Evolutionary conservation across 2,113 vertebrate genomes (phyloP).

Genomic region (Paralichthys olivaceus): DNA sequence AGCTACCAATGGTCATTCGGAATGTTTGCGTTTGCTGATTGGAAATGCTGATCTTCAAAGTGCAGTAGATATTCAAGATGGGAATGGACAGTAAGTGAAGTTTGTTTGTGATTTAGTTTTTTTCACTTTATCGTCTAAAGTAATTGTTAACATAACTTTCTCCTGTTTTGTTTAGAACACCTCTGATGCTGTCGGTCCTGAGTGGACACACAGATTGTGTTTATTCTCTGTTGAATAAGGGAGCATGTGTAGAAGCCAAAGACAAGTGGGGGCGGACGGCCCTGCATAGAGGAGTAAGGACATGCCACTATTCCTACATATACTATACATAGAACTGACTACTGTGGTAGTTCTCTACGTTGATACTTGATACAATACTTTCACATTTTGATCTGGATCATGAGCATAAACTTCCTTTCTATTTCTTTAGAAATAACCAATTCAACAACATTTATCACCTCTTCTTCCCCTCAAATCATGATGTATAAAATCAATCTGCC

Average conservation of each 20-base stretch:
- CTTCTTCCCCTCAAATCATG: too few species aligned
- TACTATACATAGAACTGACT: neutral
- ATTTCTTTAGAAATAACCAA: too few species aligned
- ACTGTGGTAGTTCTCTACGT: neutral
- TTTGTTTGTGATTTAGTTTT: neutral
- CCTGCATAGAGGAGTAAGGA: constrained; percentile 93
- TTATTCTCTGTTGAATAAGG: constrained; percentile 95
- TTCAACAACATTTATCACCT: too few species aligned
- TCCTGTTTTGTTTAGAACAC: constrained; percentile 84
- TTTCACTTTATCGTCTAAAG: neutral
- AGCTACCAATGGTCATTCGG: constrained; percentile 98
- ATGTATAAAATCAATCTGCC: neutral
- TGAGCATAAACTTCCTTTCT: too few species aligned
- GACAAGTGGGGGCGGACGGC: constrained; percentile 97
- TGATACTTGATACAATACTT: too few species aligned
- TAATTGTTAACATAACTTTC: constrained; percentile 11
- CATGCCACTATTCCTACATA: neutral
- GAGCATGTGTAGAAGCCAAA: constrained; percentile 96
- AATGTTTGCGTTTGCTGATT: constrained; percentile 95
- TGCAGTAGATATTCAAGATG: constrained; percentile 95
- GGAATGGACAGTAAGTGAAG: constrained; percentile 94
- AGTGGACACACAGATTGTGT: constrained; percentile 98
- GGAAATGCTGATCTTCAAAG: constrained; percentile 95
- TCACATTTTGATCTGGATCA: too few species aligned
- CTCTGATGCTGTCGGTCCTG: constrained; percentile 96